Conservation (phyloP, 2,797 vertebrate species). For the Leucoraja ocellata region DNA sequence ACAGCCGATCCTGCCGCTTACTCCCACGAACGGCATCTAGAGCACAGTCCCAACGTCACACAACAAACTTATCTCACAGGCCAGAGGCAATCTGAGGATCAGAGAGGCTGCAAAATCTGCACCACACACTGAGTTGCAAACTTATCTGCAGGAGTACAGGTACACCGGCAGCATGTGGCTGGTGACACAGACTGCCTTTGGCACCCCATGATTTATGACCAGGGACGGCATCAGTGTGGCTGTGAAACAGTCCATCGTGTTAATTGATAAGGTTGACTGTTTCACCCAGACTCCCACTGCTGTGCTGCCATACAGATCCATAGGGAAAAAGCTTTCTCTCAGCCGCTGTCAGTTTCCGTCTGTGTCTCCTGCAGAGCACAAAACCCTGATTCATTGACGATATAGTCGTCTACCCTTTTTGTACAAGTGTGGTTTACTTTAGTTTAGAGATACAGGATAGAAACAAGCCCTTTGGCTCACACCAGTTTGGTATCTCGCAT, state of each 20-base stretch:
- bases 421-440: background rate
- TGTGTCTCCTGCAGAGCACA: background rate
- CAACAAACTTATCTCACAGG: constrained; percentile 18
- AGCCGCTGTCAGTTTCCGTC: background rate
- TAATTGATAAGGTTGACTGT: background rate
- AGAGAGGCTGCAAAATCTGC: background rate
- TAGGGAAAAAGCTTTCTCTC: too few species aligned
- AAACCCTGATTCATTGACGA: background rate
- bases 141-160: background rate
- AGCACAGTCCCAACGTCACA: background rate
- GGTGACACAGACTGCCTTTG: background rate
- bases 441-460: too few species aligned
- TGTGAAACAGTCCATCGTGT: background rate
- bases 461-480: too few species aligned
- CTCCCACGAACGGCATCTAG: background rate
- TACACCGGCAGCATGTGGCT: background rate
- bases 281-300: background rate
- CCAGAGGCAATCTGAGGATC: background rate
- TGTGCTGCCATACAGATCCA: background rate
- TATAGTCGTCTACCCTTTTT: background rate
- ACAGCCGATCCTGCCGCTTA: background rate
- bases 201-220: constrained; percentile 11
- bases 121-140: background rate
- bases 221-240: background rate
- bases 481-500: too few species aligned